Conservation (phyloP, 2,797 vertebrate species). For the Poeciliopsis infans region DNA sequence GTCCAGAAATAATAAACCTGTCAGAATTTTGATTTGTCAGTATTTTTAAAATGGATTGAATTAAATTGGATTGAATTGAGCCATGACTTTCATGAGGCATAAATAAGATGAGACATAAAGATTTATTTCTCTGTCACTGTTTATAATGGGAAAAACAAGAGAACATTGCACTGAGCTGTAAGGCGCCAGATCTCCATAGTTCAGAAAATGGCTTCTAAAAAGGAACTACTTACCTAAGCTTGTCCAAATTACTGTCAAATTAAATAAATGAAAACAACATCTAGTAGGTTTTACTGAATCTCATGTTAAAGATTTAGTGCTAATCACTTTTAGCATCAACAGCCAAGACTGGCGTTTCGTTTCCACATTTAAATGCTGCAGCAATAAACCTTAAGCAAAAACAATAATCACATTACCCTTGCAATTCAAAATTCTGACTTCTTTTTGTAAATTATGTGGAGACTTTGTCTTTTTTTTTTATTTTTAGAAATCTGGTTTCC, state of each 20-base stretch:
- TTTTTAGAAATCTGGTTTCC: too few relatives aligned
- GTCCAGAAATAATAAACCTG: background rate
- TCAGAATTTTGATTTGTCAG: background rate
- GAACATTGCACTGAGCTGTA: background rate
- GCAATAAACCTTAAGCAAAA: too few relatives aligned
- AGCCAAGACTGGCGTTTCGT: background rate
- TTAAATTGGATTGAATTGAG: background rate
- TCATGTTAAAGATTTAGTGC: too few relatives aligned
- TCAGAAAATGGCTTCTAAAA: background rate
- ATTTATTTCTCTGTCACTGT: background rate
- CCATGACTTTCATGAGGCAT: background rate
- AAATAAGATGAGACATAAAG: background rate
- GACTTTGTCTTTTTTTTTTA: too few relatives aligned
- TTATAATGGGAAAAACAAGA: background rate
- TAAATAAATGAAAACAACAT: background rate
- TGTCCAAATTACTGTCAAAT: background rate
- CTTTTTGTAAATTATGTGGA: too few relatives aligned
- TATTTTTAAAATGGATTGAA: background rate
- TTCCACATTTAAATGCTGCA: too few relatives aligned
- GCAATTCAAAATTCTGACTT: too few relatives aligned
- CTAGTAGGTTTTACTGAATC: too few relatives aligned
- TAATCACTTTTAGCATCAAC: background rate
- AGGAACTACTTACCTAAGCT: background rate
- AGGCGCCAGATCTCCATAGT: background rate
- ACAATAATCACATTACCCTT: too few relatives aligned